Evolutionary conservation across 1,140 invertebrate species (phyloP).

Genomic region (Drosophila varians): DNA sequence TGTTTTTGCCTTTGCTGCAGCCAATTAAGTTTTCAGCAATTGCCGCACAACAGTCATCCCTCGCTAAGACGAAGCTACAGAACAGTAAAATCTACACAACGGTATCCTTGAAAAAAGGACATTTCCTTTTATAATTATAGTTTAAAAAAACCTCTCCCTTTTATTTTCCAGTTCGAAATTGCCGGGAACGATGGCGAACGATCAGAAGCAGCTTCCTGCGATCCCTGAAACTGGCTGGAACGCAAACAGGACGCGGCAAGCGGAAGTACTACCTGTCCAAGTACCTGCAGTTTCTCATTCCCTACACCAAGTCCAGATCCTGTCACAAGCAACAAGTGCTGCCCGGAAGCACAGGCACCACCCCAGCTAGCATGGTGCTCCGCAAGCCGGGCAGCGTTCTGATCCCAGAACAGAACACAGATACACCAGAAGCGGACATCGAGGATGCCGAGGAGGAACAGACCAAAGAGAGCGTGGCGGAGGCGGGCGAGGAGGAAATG

Average conservation of each 20-base stretch:
- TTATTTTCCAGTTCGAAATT: slow-evolving; percentile 63
- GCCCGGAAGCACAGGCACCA: neutral
- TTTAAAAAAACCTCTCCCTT: neutral
- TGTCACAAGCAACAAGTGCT: slow-evolving; percentile 37
- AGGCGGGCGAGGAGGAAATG: slow-evolving; percentile 8
- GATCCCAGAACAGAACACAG: slow-evolving; percentile 14
- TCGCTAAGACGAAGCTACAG: neutral
- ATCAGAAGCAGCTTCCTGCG: slow-evolving; percentile 78
- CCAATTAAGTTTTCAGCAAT: slow-evolving; percentile 55
- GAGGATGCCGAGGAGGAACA: slow-evolving; percentile 13
- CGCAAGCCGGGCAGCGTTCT: slow-evolving; percentile 44
- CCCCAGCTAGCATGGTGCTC: slow-evolving; percentile 43
- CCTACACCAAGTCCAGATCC: slow-evolving; percentile 72
- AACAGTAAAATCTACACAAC: neutral
- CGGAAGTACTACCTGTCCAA: slow-evolving; percentile 80
- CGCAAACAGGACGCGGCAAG: slow-evolving; percentile 74
- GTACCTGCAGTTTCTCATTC: slow-evolving; percentile 77
- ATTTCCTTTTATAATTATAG: no score
- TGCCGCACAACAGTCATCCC: slow-evolving; percentile 30
- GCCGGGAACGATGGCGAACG: slow-evolving; percentile 76
- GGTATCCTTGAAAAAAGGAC: neutral
- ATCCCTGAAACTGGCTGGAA: slow-evolving; percentile 71
- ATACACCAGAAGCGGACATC: slow-evolving; percentile 32
- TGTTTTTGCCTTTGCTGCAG: slow-evolving; percentile 27
- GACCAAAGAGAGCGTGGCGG: slow-evolving; percentile 31